phyloP scores from a whole-genome alignment of 2,888 invertebrate species.

The Leptinotarsa juncta region DNA sequence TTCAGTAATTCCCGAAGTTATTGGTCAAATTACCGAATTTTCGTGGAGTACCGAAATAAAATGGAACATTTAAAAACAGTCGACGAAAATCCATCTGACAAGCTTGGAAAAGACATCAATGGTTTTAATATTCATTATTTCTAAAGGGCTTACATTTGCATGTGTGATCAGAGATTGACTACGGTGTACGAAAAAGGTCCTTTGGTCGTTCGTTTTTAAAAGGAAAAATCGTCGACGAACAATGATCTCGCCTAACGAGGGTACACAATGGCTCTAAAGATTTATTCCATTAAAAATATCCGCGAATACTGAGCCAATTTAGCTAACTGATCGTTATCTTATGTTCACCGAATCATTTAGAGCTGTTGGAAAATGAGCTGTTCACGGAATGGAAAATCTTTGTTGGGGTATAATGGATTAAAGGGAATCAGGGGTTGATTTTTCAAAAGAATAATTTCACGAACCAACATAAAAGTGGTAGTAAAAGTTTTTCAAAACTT shows the following conservation, averaged over 20 bases:
- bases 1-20: too few relatives aligned
- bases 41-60: conserved; percentile 36
- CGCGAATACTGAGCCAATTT: conserved; percentile 64
- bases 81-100: conserved; percentile 56
- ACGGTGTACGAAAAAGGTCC: conserved; percentile 43
- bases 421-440: neutral
- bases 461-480: too few relatives aligned
- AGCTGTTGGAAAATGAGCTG: conserved; percentile 18
- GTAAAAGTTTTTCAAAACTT: too few relatives aligned
- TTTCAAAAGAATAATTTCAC: neutral
- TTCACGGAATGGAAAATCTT: neutral
- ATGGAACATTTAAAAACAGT: conserved; percentile 42
- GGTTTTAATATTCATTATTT: conserved; percentile 65
- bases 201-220: conserved; percentile 37
- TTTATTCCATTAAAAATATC: conserved; percentile 64
- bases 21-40: neutral
- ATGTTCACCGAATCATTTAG: conserved; percentile 57
- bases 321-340: conserved; percentile 64
- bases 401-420: neutral
- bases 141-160: conserved; percentile 61
- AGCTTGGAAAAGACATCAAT: conserved; percentile 61
- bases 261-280: conserved; percentile 62
- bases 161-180: conserved; percentile 54
- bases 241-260: conserved; percentile 59
- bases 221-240: conserved; percentile 30